phyloP scores from a whole-genome alignment of 2,797 vertebrate species.

The Xiphophorus birchmanni region DNA sequence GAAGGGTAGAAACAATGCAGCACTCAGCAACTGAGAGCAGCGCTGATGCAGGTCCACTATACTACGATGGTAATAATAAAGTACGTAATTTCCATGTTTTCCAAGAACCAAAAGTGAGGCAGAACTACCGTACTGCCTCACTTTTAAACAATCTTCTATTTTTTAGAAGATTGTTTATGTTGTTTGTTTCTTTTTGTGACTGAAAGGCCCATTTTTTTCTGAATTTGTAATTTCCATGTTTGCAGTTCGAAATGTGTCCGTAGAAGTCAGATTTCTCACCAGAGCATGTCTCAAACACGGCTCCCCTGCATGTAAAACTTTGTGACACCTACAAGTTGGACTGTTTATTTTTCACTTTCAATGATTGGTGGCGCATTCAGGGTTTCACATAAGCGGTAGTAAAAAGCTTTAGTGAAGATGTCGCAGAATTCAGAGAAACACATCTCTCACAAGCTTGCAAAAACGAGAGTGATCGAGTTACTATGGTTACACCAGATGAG shows the following conservation, averaged over 20 bases:
- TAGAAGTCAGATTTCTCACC: neutral
- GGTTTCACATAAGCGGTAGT: neutral
- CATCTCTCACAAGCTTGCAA: neutral
- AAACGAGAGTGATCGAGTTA: neutral
- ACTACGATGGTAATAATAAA: neutral
- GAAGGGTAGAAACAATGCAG: neutral
- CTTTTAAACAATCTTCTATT: too few species aligned
- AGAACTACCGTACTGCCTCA: neutral
- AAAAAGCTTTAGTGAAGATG: too few species aligned
- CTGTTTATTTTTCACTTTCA: neutral
- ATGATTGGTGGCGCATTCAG: neutral
- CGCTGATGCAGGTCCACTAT: neutral
- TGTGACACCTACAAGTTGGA: neutral
- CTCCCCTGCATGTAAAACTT: neutral
- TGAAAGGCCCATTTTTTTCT: neutral
- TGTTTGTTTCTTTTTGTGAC: neutral
- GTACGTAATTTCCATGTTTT: neutral
- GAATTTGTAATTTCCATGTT: neutral
- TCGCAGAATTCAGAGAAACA: too few species aligned
- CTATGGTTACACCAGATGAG: neutral
- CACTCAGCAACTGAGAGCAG: neutral
- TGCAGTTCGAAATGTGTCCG: neutral
- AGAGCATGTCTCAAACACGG: neutral
- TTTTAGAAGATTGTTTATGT: neutral
- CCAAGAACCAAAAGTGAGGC: neutral